phyloP scores from a whole-genome alignment of 2,797 vertebrate species.

The Semotilus atromaculatus region DNA sequence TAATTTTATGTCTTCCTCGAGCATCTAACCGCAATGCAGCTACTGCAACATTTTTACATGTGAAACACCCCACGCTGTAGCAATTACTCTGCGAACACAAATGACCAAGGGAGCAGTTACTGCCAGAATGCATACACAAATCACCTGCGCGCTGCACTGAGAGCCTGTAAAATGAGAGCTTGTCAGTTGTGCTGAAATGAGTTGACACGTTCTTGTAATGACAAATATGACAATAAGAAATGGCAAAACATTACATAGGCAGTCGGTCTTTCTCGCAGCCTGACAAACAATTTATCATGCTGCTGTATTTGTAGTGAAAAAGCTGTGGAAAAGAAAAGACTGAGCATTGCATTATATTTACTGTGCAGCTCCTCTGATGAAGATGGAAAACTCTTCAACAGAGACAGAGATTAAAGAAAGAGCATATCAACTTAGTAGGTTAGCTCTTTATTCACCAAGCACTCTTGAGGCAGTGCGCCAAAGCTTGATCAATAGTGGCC shows the following conservation, averaged over 20 bases:
- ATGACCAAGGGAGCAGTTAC: slow-evolving; percentile 51
- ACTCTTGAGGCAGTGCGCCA: background rate
- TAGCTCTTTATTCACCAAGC: slow-evolving; percentile 32
- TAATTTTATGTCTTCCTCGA: slow-evolving; percentile 12
- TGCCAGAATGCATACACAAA: slow-evolving; percentile 54
- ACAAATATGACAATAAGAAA: slow-evolving; percentile 54
- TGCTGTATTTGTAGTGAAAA: slow-evolving; percentile 27
- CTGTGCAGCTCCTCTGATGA: slow-evolving; percentile 11
- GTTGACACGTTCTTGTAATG: slow-evolving; percentile 54
- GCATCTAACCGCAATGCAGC: slow-evolving; percentile 33
- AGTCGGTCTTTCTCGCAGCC: slow-evolving; percentile 47
- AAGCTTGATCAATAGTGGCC: slow-evolving; percentile 45
- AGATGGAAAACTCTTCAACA: slow-evolving; percentile 44
- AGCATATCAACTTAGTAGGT: slow-evolving; percentile 26
- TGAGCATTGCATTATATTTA: slow-evolving; percentile 18
- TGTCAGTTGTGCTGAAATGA: slow-evolving; percentile 52
- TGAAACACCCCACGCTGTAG: slow-evolving; percentile 32
- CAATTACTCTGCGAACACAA: slow-evolving; percentile 44
- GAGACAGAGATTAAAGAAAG: slow-evolving; percentile 32
- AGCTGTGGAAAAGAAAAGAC: slow-evolving; percentile 7
- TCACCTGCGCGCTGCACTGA: slow-evolving; percentile 37
- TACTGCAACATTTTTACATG: slow-evolving; percentile 39
- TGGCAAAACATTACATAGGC: slow-evolving; percentile 48
- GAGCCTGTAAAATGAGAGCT: slow-evolving; percentile 50
- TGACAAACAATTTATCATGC: slow-evolving; percentile 48